Evolutionary conservation across 2,888 invertebrate genomes (phyloP).

Genomic region (Ochlodes sylvanus): DNA sequence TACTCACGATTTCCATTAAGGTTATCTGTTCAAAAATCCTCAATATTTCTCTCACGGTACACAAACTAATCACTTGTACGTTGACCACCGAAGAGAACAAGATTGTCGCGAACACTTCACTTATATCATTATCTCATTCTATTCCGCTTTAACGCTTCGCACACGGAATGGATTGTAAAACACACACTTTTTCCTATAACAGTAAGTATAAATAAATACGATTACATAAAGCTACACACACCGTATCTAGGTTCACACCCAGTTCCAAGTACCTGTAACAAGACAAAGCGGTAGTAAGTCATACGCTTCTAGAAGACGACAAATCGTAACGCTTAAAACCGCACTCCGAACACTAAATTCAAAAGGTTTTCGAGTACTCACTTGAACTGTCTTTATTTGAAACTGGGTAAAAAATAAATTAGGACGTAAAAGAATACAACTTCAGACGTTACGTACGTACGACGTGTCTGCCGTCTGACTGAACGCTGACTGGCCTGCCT

Average conservation of each 20-base stretch:
- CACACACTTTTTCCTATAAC: conserved; percentile 64
- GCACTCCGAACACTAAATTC: conserved; percentile 41
- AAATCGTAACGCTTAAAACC: conserved; percentile 30
- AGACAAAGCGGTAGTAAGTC: conserved; percentile 79
- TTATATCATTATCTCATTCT: conserved; percentile 55
- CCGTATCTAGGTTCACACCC: conserved; percentile 83
- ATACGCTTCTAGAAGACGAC: conserved; percentile 48
- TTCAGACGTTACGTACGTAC: conserved; percentile 53
- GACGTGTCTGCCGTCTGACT: conserved; percentile 57
- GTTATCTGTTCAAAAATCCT: conserved; percentile 72
- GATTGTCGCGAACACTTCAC: conserved; percentile 61
- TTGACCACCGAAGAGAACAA: conserved; percentile 58
- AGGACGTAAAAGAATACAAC: conserved; percentile 73
- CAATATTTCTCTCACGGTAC: conserved; percentile 69
- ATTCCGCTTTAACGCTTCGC: conserved; percentile 55
- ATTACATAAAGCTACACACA: conserved; percentile 82
- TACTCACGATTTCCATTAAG: conserved; percentile 77
- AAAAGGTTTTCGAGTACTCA: conserved; percentile 60
- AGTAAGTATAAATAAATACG: conserved; percentile 59
- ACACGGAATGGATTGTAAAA: conserved; percentile 54
- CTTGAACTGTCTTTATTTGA: conserved; percentile 61
- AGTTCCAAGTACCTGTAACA: conserved; percentile 83
- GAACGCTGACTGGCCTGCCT: conserved; percentile 74
- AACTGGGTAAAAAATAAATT: conserved; percentile 73
- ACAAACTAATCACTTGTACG: conserved; percentile 75